Evolutionary conservation across 1,140 invertebrate species (phyloP), one percentile per base, ranked within the genome.

Genomic region (Drosophila prosaltans): DNA sequence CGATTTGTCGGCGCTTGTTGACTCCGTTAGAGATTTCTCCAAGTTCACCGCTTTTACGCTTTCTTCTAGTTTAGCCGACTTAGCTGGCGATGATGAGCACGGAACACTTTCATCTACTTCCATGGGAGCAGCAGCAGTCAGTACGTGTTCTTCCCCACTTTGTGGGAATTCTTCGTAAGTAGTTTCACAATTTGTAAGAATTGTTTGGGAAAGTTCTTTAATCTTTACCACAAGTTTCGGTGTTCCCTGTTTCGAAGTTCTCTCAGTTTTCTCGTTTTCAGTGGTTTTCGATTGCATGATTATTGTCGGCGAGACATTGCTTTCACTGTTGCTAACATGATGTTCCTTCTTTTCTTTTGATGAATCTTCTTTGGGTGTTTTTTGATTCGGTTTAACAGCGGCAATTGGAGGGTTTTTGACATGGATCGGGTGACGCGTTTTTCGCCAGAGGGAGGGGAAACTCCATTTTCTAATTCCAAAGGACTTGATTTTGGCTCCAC

Each of bases 361-460:
- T 30, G 28, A 30, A 30, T 30, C 28, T 4, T 30, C 28, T 6
- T n/a, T 48, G n/a, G n/a, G 28, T 1, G n/a, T 39, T 8, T 39
- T 59, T 8, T 41, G 26, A 60, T n/a, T 28, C 43, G 59, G 41
- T 0, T 39, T 77, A 10, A 26, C 28, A 6, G 65, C 30, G 5
- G 4, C n/a, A 54, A 48, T 32, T 6, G 77, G 79, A 26, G 90
- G 2, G 85, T 84, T 16, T 78, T 84, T 0, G 89, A 91, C 76
- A 79, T 77, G 3, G 81, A 91, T 21, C 89, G 80, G 5, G 81
- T 90, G 4, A 82, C 43, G 9, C 80, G 80, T 24, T 39, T 63
- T 1, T 73, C 61, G 10, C 55, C 16, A 16, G 16, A 16, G 16
- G 16, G 16, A 16, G 16, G 16, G 16, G 16, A 16, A 16, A 16